Base-by-base conservation (phyloP, 2,888 invertebrate species). In the Ceramica pisi region DNA sequence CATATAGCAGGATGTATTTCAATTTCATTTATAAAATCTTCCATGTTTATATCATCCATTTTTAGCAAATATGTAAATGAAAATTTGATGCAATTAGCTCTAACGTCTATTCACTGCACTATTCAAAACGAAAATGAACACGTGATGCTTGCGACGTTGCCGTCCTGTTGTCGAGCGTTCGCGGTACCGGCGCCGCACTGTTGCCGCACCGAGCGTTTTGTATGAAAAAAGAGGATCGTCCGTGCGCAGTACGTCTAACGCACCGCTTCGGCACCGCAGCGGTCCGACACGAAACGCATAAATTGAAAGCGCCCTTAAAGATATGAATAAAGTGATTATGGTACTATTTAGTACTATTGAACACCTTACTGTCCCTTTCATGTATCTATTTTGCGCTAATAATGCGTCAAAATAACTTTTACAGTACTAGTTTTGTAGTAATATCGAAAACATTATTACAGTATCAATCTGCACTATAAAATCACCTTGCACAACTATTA, bases 21-120 rank as follows among this genome's bases (percentile, higher is more conserved):
- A 56, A 67, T 67, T 51, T 67, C 71, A 67, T 72, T 72, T 72
- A 72, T 67, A 62, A 71, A 67, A 50, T 66, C 67, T 67, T 72
- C 61, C 67, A 50, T 50, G 23, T 71, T 67, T 31, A 31, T 31
- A 31, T 31, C 61, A 65, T 71, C 65, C 65, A 65, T 65, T 65
- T 59, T 71, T 38, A 41, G 63, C 44, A 60, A 68, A 69, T 51
- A 50, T 7, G 10, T n/a, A 57, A 67, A 68, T 62, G 5, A 62
- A 26, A 64, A 64, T n/a, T 38, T 44, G 41, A 44, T 44, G 19
- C n/a, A 53, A 46, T 21, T 31, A 19, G 56, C 44, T 61, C 64
- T 55, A 0, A 65, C 64, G 55, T 64, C 53, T 55, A 53, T 12
- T 63, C 50, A 63, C 62, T 0, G 62, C 62, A 63, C 62, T 63